Base-by-base conservation (phyloP, 2,888 invertebrate genomes). In the Argyra leucocephala region DNA sequence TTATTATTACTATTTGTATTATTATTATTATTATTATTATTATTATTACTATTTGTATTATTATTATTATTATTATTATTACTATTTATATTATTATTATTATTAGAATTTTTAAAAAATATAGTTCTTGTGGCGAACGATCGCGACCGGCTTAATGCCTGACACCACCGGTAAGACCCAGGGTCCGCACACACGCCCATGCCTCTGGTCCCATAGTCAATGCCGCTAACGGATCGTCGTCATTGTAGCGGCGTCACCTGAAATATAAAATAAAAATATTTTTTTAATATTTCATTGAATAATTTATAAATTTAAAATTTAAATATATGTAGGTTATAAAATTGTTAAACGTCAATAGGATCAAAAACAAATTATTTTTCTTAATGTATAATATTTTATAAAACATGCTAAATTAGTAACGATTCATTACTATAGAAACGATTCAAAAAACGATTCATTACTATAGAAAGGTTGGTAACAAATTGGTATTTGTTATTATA, bases 171-270 rank as follows among this genome's bases (percentile, higher is more conserved):
- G 82, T 82, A 83, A 85, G 84, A 85, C 85, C 84, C 82, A 86
- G 86, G 89, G 89, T 88, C 88, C 87, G 88, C 88, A 86, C 88
- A 88, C 89, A 89, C 87, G 88, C 89, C 90, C 90, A 90, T 90
- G 86, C 90, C 90, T 90, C 88, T 89, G 86, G 86, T 90, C 88
- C 90, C 90, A 90, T 90, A 85, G 84, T 85, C 84, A 82, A 82
- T 82, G 84, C 83, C 85, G 84, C 86, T 87, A 86, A 88, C 86
- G 86, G 86, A 85, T 87, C 87, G 86, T 88, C 84, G 86, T 88
- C 85, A 84, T 86, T 84, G 84, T 84, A 85, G 85, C 86, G 81
- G 80, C 81, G 81, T 82, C 81, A 83, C 82, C 84, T 84, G 12
- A 82, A 80, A 21, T 0, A 60, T 61, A 67, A 66, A 65, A 63